Evolutionary conservation across 2,113 vertebrate genomes (phyloP), one percentile per base, ranked within the genome.

Genomic region (Triplophysa tibetana): DNA sequence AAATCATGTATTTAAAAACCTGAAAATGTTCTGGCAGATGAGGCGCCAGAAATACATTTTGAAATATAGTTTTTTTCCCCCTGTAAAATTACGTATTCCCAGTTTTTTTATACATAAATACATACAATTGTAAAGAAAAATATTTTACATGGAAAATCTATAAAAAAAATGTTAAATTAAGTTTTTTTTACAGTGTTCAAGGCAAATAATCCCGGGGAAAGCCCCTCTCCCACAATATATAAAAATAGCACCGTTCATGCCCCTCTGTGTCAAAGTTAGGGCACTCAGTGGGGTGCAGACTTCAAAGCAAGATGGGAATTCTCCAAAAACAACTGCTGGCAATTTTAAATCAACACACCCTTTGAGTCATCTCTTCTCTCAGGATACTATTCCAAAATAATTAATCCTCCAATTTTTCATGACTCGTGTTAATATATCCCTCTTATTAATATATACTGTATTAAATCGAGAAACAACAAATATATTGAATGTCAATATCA

Each of bases 221-320:
- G 84, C 88, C 87, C 86, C 89, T 92, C 88, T 92, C 90, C 88
- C 90, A 90, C 81, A 87, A 88, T 82, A 91, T 87, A 88, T 90
- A 89, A 90, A 93, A 92, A 94, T 93, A 93, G 91, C 88, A 10
- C 60, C 79, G 89, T 89, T 89, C 87, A 76, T 90, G 84, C 90
- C 89, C 87, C 88, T 84, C 88, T 92, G 92, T 92, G 90, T 92
- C 92, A 93, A 90, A 91, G 86, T 89, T 86, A 90, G 89, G 90
- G 88, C 90, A 90, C 93, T 87, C 90, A 85, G 89, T 87, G 89
- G 93, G 92, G 92, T 89, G 84, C 88, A 90, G 91, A 92, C 91
- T 92, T 95, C 93, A 93, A 94, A 93, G 90, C 88, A 89, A 91
- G 79, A 86, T 87, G 92, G 93, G 93, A 94, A 91, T 93, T 91